A percentile compares a stretch with the other conserved stretches of the same genome.
These are phyloP conservation scores for Anastrepha obliqua DNA, from an alignment of 1,140 invertebrate species.

Conservation along the genomic window DNA sequence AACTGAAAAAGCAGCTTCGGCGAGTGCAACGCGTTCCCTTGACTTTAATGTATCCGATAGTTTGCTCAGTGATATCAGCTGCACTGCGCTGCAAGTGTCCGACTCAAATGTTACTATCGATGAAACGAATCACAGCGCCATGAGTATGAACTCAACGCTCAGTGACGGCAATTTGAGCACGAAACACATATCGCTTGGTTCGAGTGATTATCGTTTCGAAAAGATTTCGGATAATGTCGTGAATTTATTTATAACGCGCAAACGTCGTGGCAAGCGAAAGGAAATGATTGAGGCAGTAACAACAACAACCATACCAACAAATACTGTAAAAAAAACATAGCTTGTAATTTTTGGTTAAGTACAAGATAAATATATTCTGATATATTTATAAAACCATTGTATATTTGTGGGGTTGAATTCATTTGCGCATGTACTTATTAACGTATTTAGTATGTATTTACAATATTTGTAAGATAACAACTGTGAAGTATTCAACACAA, in stretches of 20 bases:
- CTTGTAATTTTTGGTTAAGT: slow-evolving; percentile 13
- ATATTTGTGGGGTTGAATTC: background rate
- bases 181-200: slow-evolving; percentile 69
- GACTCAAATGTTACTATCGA: background rate
- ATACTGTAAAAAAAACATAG: background rate
- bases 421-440: background rate
- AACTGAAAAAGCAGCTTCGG: background rate
- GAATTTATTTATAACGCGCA: slow-evolving; percentile 58
- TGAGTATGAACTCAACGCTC: background rate
- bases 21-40: background rate
- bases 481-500: slow-evolving; percentile 23
- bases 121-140: slow-evolving; percentile 26
- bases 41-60: background rate
- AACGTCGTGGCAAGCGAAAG: slow-evolving; percentile 58
- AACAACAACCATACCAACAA: background rate
- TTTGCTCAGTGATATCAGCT: background rate
- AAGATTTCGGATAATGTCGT: slow-evolving; percentile 59
- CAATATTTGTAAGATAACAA: background rate
- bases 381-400: background rate
- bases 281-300: background rate
- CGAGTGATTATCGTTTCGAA: slow-evolving; percentile 69
- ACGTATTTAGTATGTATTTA: slow-evolving; percentile 22
- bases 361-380: background rate
- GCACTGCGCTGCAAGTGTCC: background rate
- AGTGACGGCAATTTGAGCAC: slow-evolving; percentile 58